Base-by-base conservation (phyloP, 1,140 invertebrate species). In the Pseudomyrmex pallidus region DNA sequence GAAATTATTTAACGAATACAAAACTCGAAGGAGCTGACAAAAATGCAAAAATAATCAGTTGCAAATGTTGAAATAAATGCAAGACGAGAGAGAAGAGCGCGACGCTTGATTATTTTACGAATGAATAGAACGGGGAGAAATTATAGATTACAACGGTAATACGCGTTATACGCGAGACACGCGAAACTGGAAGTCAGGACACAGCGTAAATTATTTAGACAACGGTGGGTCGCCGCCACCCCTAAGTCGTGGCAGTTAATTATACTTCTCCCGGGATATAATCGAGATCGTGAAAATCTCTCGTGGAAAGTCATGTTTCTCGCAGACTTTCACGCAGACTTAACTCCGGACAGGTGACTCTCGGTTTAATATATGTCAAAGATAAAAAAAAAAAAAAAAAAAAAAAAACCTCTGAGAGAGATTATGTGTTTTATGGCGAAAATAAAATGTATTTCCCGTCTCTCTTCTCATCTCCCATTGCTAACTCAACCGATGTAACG, bases 141-240 rank as follows among this genome's bases (percentile, higher is more conserved):
- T 48, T 61, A 70, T 57, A 67, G 57, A 64, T 66, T 64, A 85
- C 64, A 22, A 22, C 61, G 17, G 59, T 48, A 64, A 68, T 35
- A 35, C 52, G 44, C 59, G 70, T 84, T 87, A 87, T 64, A 76
- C 70, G 35, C 35, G 56, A 64, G 82, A 73, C 66, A 54, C 70
- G 66, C 63, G 35, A 83, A 72, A 74, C 82, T 77, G 20, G 9
- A 73, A 86, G 72, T 44, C 57, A 74, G 74, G 82, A 86, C 85
- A 70, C 68, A 59, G 82, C 73, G 85, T 89, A 84, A 86, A 84
- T 89, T 89, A 89, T 89, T 89, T 89, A 89, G 72, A 87, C 70
- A 74, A 82, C 59, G 22, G 44, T 54, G 73, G 64, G 78, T 85
- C 67, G 68, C 87, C 67, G 68, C 87, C 66, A 83, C 74, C 87